Base-by-base conservation (phyloP, 1,140 invertebrate genomes). In the Diabrotica undecimpunctata region DNA sequence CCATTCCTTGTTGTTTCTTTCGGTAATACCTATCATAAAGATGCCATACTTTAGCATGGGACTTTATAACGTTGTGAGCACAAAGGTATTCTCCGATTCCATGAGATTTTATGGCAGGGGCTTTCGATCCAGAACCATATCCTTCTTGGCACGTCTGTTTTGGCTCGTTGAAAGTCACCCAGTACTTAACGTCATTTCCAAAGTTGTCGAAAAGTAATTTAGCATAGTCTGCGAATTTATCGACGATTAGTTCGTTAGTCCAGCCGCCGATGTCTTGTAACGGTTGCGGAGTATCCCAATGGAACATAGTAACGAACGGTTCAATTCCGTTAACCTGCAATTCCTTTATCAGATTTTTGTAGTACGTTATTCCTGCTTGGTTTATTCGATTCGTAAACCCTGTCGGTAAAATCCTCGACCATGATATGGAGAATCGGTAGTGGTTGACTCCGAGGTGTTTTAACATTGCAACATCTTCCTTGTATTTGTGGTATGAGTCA, bases 341-440 rank as follows among this genome's bases (percentile, higher is more conserved):
- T 57, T 75, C 77, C 2, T 86, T 77, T 10, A 89, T 83, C 0
- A 90, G 72, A 36, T 83, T 81, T 63, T 87, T 84, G 74, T 90
- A 89, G 72, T 88, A 89, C 4, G 81, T 74, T 4, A 86, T 69
- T 12, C 87, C 87, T 62, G 83, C 82, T 37, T 81, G 77, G 70
- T 88, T 88, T 0, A 88, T 70, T 11, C 79, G 65, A 67, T 83
- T 79, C 4, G 75, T 71, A 12, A 54, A 67, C 35, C 73, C 73
- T 37, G 52, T 67, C 5, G 75, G 75, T 50, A 76, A 64, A 11
- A 76, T 61, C 50, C 84, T 70, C 4, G 83, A 67, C 87, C 86
- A 88, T 11, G 85, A 84, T 63, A 88, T 78, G 0, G 86, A 89
- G 72, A 87, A 82, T 36, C 87, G 77, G 60, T 83, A 83, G 61